Percentiles rank a stretch among this genome's conserved stretches.
Evolutionary conservation across 1,140 invertebrate species (phyloP).

Genomic region (Aleiodes sp.): DNA sequence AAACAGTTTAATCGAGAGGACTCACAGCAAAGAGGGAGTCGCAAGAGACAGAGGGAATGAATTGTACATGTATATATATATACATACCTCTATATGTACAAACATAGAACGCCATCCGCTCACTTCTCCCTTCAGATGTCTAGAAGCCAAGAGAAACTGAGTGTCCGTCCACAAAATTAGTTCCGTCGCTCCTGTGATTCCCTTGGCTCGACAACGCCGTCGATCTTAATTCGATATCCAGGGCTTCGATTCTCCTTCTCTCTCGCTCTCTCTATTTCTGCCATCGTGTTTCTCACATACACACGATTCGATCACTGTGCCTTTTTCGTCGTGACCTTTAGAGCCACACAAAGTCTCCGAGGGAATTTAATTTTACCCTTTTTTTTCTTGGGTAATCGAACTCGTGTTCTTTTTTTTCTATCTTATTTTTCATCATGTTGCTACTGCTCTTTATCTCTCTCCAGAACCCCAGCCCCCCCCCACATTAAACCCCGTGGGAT

Average conservation of each 20-base stretch:
- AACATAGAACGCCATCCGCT: neutral
- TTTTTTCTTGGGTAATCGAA: neutral
- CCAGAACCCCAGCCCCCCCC: neutral
- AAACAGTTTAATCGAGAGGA: constrained; percentile 32
- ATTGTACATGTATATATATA: neutral
- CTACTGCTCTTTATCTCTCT: neutral
- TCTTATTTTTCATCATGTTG: neutral
- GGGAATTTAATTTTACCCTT: neutral
- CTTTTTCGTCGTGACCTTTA: neutral
- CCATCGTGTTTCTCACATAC: no score
- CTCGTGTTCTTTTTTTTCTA: neutral
- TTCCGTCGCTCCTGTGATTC: constrained; percentile 32
- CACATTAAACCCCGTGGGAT: neutral
- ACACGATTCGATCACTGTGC: neutral
- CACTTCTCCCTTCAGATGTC: neutral
- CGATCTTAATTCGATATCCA: constrained; percentile 36
- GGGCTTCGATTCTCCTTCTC: neutral
- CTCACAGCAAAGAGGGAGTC: neutral
- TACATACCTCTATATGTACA: neutral
- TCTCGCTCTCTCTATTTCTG: neutral
- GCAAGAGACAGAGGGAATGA: neutral
- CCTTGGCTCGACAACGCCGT: constrained; percentile 13
- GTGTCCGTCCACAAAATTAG: constrained; percentile 34
- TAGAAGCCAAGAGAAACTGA: neutral
- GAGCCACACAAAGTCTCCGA: neutral